Evolutionary conservation across 2,888 invertebrate species (phyloP).

Genomic region (Tupiocoris notatus): DNA sequence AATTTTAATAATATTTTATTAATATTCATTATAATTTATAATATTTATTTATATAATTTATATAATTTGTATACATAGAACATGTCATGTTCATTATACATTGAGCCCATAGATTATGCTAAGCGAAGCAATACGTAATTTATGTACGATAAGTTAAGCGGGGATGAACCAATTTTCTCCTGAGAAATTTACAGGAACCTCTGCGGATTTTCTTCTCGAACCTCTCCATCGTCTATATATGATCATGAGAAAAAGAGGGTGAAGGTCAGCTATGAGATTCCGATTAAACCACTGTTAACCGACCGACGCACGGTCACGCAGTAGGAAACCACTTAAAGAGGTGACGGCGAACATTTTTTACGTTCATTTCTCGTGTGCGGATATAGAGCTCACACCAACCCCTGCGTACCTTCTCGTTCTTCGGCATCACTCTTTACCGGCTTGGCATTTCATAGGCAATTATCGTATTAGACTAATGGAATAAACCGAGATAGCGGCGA

Average conservation of each 20-base stretch:
- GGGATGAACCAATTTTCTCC: no score
- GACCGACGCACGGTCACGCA: neutral
- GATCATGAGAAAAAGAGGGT: neutral
- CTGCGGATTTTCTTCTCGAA: no score
- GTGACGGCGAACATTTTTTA: slow-evolving; percentile 25
- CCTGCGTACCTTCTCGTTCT: neutral
- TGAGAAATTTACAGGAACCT: no score
- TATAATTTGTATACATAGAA: no score
- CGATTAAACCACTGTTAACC: neutral
- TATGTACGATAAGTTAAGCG: no score
- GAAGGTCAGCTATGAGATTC: neutral
- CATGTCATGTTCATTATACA: no score
- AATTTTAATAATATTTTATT: no score
- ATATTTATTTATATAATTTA: no score
- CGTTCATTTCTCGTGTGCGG: slow-evolving; percentile 8
- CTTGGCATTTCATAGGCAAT: slow-evolving; percentile 12
- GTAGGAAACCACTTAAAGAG: slow-evolving; percentile 10
- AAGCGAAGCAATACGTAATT: no score
- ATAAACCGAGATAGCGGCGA: neutral
- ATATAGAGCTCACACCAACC: neutral
- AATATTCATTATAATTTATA: no score
- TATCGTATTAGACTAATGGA: slow-evolving; percentile 27
- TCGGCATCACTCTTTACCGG: neutral
- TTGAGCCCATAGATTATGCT: no score
- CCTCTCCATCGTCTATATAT: no score